Base-by-base conservation (phyloP, 23 tunicate genomes). In the Trididemnum miniatum region DNA sequence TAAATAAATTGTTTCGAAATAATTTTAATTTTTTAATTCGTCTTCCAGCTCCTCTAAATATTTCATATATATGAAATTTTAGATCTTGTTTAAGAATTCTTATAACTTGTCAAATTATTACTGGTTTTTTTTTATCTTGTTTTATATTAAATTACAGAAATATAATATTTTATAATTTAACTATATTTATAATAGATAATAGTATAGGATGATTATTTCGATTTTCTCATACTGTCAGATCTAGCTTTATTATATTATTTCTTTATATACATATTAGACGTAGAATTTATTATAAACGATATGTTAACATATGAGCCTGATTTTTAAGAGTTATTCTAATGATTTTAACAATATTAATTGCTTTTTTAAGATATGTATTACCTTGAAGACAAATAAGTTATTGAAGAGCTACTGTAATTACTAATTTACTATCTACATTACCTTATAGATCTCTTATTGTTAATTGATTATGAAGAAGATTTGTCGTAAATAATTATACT, bases 401-500 rank as follows among this genome's bases (percentile, higher is more conserved):
- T 81, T 81, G 85, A 71, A 36, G 85, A 49, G 85, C 85, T 24
- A 65, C 85, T 1, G 85, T 81, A 7, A 81, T 81, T 65, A 81
- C 85, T 1, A 66, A 51, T 39, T 35, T 81, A 1, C 24, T 81
- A 20, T 26, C 79, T 25, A 22, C 65, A 0, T 0, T 81, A 1
- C 85, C 85, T 0, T 81, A 30, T 81, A 67, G 85, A 38, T 18
- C 34, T 15, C 29, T 33, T 0, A 69, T 81, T 22, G 59, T 81
- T 0, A 9, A 33, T 0, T 81, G 85, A 37, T 32, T 81, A 0
- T 81, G 85, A 37, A 1, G 85, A 23, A 36, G 85, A 27, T 81
- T 0, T 51, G 7, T 80, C 20, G 85, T 81, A 0, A 1, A 59
- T 0, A 15, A 5, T 1, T 73, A 59, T 0, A 81, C 85, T 0